Conservation (phyloP, 2,113 vertebrate genomes). For the Thunnus maccoyii region DNA sequence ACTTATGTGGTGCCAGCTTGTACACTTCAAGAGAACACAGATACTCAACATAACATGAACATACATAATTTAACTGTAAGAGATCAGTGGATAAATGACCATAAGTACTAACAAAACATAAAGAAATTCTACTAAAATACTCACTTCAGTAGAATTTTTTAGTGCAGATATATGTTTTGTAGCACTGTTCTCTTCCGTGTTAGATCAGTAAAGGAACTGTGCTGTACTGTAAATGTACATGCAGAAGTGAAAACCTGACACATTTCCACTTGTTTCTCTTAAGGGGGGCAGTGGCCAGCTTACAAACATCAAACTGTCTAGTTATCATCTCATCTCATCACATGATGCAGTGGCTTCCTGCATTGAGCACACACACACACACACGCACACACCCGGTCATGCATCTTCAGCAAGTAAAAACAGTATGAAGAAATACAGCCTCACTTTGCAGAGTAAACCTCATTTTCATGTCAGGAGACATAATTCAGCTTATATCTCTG, state of each 20-base stretch:
- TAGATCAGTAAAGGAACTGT: background rate
- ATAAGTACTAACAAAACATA: too few relatives aligned
- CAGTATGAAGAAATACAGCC: background rate
- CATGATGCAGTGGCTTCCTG: constrained; percentile 3
- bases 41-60: too few relatives aligned
- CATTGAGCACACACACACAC: background rate
- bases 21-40: too few relatives aligned
- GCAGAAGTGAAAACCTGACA: background rate
- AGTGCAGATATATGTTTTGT: background rate
- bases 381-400: background rate
- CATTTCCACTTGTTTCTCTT: background rate
- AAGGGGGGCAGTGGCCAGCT: background rate
- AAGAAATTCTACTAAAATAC: too few relatives aligned
- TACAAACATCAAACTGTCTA: background rate
- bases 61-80: too few relatives aligned
- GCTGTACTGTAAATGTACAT: background rate
- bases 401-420: background rate
- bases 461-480: constrained; percentile 1
- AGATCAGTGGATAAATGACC: background rate
- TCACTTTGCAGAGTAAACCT: constrained; percentile 13
- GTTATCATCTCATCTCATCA: background rate
- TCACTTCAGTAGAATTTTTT: too few relatives aligned
- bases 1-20: too few relatives aligned
- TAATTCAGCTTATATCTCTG: background rate
- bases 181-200: too few relatives aligned